Percentiles rank a stretch among this genome's conserved stretches.
Conservation (phyloP, 2,888 invertebrate species). For the Adela reaumurella region DNA sequence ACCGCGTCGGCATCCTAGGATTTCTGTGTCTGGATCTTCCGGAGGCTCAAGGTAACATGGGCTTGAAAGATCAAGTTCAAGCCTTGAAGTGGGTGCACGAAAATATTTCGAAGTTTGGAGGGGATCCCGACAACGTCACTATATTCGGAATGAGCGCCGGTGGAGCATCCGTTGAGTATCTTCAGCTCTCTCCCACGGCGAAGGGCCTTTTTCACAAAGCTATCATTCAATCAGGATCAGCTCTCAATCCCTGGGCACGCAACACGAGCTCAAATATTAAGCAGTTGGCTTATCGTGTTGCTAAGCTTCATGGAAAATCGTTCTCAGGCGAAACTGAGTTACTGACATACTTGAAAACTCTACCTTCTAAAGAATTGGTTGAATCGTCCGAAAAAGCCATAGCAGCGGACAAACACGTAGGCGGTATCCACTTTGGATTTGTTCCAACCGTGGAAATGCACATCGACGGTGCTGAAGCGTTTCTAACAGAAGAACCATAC, state of each 20-base stretch:
- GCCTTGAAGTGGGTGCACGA: slow-evolving; percentile 50
- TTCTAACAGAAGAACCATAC: slow-evolving; percentile 36
- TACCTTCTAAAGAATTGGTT: slow-evolving; percentile 30
- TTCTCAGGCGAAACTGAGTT: slow-evolving; percentile 22
- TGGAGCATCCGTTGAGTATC: slow-evolving; percentile 41
- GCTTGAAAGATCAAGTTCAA: slow-evolving; percentile 48
- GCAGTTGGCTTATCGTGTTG: slow-evolving; percentile 26
- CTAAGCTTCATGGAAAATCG: slow-evolving; percentile 20
- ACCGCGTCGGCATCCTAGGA: slow-evolving; percentile 42
- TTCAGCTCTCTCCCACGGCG: slow-evolving; percentile 36
- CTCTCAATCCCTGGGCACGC: slow-evolving; percentile 45
- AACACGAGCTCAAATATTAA: slow-evolving; percentile 22
- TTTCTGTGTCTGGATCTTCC: slow-evolving; percentile 36
- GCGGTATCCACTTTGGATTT: slow-evolving; percentile 46
- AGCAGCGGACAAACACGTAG: slow-evolving; percentile 18
- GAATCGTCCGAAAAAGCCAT: slow-evolving; percentile 23
- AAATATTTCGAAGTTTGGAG: slow-evolving; percentile 45
- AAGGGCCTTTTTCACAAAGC: slow-evolving; percentile 51
- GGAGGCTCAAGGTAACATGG: slow-evolving; percentile 48
- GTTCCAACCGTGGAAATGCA: slow-evolving; percentile 39
- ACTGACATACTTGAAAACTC: slow-evolving; percentile 26
- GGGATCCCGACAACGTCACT: slow-evolving; percentile 45
- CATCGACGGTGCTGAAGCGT: slow-evolving; percentile 34
- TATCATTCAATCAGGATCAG: slow-evolving; percentile 53
- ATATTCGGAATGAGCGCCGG: slow-evolving; percentile 55